Conservation (phyloP, 2,797 vertebrate genomes). For the Nyctibius grandis region DNA sequence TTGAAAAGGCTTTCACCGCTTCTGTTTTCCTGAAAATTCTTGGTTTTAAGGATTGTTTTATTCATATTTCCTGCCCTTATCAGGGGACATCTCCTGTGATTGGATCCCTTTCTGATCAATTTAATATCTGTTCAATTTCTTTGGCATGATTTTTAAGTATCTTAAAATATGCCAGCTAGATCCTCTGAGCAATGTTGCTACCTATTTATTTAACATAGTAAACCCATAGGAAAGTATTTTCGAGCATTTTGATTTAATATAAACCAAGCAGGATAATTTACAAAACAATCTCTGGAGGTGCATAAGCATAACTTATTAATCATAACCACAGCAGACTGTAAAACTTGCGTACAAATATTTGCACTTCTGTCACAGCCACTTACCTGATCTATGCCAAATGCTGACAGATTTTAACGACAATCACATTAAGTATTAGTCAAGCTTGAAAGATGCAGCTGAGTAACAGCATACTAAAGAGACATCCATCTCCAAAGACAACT, state of each 20-base stretch:
- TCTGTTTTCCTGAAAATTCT: background rate
- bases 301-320: conserved; percentile 70
- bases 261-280: conserved; percentile 54
- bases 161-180: conserved; percentile 8
- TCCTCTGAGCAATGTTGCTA: conserved; percentile 21
- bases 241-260: conserved; percentile 51
- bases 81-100: background rate
- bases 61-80: background rate
- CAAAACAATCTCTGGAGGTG: conserved; percentile 68
- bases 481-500: conserved; percentile 12
- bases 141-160: conserved; percentile 1
- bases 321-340: conserved; percentile 52
- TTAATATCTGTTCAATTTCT: background rate
- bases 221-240: conserved; percentile 28
- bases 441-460: conserved; percentile 64
- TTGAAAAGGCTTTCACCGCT: background rate
- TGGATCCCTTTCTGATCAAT: background rate
- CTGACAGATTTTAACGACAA: conserved; percentile 75
- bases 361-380: conserved; percentile 64
- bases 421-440: conserved; percentile 77
- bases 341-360: conserved; percentile 72
- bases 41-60: background rate
- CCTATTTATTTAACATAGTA: conserved; percentile 34
- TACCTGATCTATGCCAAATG: conserved; percentile 60
- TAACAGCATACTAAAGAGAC: conserved; percentile 65